Evolutionary conservation across 1,140 invertebrate genomes (phyloP).

Genomic region (Acromyrmex heyeri): DNA sequence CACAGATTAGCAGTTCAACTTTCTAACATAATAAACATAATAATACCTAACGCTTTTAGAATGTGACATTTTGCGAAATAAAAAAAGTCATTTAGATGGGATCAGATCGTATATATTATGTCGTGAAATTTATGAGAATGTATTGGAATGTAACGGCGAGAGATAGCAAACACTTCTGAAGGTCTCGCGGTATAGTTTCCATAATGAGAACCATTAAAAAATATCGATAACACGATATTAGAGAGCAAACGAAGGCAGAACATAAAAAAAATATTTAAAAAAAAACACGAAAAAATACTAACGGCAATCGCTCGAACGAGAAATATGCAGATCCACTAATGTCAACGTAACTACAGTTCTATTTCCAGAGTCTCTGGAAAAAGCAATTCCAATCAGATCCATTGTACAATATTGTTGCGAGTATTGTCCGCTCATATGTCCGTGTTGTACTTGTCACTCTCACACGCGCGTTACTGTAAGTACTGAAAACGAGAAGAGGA

Average conservation of each 20-base stretch:
- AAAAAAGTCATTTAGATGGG: neutral
- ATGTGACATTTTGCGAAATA: neutral
- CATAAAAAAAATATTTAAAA: neutral
- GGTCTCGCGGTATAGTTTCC: slow-evolving; percentile 47
- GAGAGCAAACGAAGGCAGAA: slow-evolving; percentile 30
- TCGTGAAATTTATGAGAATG: neutral
- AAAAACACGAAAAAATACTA: slow-evolving; percentile 64
- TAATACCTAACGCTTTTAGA: neutral
- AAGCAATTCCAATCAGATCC: slow-evolving; percentile 86
- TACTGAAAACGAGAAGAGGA: slow-evolving; percentile 84
- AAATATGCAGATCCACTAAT: slow-evolving; percentile 82
- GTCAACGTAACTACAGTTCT: slow-evolving; percentile 86
- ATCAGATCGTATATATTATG: neutral
- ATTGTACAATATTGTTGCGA: slow-evolving; percentile 86
- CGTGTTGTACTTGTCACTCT: slow-evolving; percentile 85
- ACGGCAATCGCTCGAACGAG: slow-evolving; percentile 71
- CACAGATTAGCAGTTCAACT: neutral
- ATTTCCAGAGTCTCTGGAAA: slow-evolving; percentile 87
- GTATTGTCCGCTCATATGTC: slow-evolving; percentile 86
- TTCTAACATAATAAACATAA: neutral
- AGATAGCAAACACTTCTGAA: slow-evolving; percentile 70
- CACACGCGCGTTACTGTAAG: slow-evolving; percentile 86
- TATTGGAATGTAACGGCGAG: neutral
- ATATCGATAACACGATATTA: neutral
- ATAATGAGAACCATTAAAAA: slow-evolving; percentile 26